Base-by-base conservation (phyloP, 1,140 invertebrate species). In the Ericerus pela region DNA sequence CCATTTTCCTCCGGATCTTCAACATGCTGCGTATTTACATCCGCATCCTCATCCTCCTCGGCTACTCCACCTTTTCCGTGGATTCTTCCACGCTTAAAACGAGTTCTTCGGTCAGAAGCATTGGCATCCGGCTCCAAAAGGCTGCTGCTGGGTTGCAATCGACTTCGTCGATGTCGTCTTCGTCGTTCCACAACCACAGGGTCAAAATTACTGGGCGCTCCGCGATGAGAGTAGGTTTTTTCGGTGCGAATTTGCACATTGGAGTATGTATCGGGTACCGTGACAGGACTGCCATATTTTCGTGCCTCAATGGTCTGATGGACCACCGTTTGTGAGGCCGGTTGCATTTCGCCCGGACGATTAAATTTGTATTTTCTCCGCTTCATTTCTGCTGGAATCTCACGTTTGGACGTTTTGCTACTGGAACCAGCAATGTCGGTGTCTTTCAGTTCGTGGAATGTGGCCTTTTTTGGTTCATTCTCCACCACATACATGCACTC, bases 401-500 rank as follows among this genome's bases (percentile, higher is more conserved):
- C 41, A 10, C 18, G 41, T 24, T 27, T 41, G 31, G 8, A 2
- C 20, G 22, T 24, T 37, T 54, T 18, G 8, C n/a, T 41, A 11
- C 1, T 37, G 10, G 30, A 26, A 2, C 38, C 27, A n/a, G 2
- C 27, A 1, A 22, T 14, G 14, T 47, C 43, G 24, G 58, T 60
- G 56, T 64, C 53, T 54, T 62, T 61, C 1, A 56, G 54, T 36
- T 65, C 60, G 11, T 62, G 57, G 41, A 62, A 65, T 3, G 60
- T 58, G 18, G 63, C 60, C 53, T 64, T 62, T 11, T 33, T 53
- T 1, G 64, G 63, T 20, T 65, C 62, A 1, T 64, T 66, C 1
- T 66, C 77, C 6, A 77, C 79, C 1, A 84, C 73, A 66, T 78
- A 83, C 73, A 82, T 82, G 62, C 82, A 85, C 67, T 84, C 82